phyloP scores from a whole-genome alignment of 2,888 invertebrate species.

The Caprella mutica region DNA sequence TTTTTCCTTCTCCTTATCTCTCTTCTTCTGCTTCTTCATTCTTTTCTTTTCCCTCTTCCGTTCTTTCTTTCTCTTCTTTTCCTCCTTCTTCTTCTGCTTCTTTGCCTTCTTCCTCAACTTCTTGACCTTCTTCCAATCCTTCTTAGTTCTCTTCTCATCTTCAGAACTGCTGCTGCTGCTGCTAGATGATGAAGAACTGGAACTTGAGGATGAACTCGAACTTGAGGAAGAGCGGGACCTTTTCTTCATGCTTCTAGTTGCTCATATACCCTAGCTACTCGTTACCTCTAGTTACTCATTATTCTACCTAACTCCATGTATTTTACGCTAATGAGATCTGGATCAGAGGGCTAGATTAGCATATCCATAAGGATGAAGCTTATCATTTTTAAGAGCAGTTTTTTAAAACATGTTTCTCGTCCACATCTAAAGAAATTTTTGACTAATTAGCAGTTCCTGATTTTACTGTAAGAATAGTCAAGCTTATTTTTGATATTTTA shows the following conservation, averaged over 20 bases:
- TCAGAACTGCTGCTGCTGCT: slow-evolving; percentile 16
- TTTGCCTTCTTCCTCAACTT: slow-evolving; percentile 23
- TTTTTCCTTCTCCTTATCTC: not conserved
- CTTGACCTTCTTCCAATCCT: slow-evolving; percentile 19
- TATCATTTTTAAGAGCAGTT: too few species aligned
- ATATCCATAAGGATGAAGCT: too few species aligned
- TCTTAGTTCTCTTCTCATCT: slow-evolving; percentile 33
- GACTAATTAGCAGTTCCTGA: too few species aligned
- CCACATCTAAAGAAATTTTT: too few species aligned
- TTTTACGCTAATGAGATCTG: too few species aligned
- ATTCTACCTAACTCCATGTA: too few species aligned
- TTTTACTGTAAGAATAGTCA: too few species aligned
- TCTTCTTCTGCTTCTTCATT: slow-evolving; percentile 19
- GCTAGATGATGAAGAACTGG: slow-evolving; percentile 21
- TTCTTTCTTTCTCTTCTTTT: slow-evolving; percentile 42
- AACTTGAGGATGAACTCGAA: slow-evolving; percentile 28
- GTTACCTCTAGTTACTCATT: not conserved
- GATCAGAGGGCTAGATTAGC: too few species aligned
- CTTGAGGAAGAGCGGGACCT: slow-evolving; percentile 17
- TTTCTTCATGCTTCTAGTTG: not conserved
- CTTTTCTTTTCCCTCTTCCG: slow-evolving; percentile 1
- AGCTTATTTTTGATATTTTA: too few species aligned
- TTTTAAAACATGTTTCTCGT: too few species aligned
- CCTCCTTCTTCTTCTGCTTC: slow-evolving; percentile 33
- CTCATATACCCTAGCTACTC: not conserved